phyloP scores from a whole-genome alignment of 2,113 vertebrate species.

The Odocoileus hemionus region DNA sequence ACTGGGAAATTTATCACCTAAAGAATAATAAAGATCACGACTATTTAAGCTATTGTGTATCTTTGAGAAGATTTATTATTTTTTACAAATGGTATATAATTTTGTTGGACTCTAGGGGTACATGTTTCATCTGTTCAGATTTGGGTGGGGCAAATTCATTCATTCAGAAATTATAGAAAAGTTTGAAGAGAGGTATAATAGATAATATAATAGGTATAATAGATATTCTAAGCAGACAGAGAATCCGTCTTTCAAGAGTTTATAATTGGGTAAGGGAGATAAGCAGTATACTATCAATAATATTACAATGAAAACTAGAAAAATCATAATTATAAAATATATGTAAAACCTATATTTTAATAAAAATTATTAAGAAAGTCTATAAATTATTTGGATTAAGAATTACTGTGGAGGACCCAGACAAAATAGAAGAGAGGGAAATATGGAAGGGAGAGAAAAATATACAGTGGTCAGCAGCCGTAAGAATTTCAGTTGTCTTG shows the following conservation, averaged over 20 bases:
- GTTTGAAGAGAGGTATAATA: neutral
- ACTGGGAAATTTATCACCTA: neutral
- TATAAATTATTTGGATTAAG: neutral
- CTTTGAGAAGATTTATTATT: neutral
- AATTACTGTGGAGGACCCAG: neutral
- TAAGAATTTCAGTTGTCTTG: neutral
- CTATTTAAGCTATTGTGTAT: neutral
- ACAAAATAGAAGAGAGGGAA: neutral
- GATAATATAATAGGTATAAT: neutral
- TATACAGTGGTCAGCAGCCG: neutral
- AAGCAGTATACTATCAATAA: neutral
- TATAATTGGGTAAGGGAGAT: neutral
- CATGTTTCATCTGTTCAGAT: neutral
- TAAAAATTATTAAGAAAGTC: neutral
- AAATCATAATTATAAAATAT: neutral
- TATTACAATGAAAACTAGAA: neutral
- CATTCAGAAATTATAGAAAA: neutral
- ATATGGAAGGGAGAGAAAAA: neutral
- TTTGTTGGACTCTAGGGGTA: neutral
- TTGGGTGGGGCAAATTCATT: neutral
- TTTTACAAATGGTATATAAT: neutral
- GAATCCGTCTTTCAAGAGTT: neutral
- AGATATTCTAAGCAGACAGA: neutral
- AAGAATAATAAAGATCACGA: neutral
- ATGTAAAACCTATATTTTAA: neutral